Evolutionary conservation across 1,140 invertebrate genomes (phyloP), one percentile per base, ranked within the genome.

Genomic region (Drosophila tropicalis): DNA sequence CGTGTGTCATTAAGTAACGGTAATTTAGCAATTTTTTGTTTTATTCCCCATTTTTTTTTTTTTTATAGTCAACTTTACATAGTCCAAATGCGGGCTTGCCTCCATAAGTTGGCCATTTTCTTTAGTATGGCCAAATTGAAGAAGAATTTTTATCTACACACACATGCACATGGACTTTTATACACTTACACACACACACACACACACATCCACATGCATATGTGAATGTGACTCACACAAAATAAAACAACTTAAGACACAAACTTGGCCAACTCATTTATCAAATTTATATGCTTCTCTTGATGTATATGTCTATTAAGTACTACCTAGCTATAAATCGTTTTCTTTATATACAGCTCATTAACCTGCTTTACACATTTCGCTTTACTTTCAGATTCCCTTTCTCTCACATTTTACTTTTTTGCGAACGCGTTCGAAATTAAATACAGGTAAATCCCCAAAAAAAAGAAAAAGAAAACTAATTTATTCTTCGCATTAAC

Each of bases 1-100:
- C 74, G 73, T 82, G 80, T 81, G 74, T 81, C 80, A 76, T 73
- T 69, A 68, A 66, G 44, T 76, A 84, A 84, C 67, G 70, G 81
- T 84, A 79, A 76, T 81, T 81, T 67, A 70, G 76, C 72, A 73
- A 76, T 25, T 15, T 25, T 32, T 62, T 44, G 29, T 25, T 9
- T 61, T 13, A 15, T 41, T 39, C 19, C 19, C 17, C 41, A 47
- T 56, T 57, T 40, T 15, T 32, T 62, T 56, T 57, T 40, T 15
- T 32, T 58, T 19, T 67, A 58, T 22, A 15, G 55, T 36, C 41
- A 44, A 34, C 19, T 47, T 34, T 55, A 32, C 17, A 60, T 67
- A 19, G n/a, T 39, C 36, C 15, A 34, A 29, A 72, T 79, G 70
- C 69, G 70, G 76, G 73, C 51, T 64, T 51, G 56, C 65, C 73